Evolutionary conservation across 2,888 invertebrate species (phyloP).

Genomic region (Dasypolia templi): DNA sequence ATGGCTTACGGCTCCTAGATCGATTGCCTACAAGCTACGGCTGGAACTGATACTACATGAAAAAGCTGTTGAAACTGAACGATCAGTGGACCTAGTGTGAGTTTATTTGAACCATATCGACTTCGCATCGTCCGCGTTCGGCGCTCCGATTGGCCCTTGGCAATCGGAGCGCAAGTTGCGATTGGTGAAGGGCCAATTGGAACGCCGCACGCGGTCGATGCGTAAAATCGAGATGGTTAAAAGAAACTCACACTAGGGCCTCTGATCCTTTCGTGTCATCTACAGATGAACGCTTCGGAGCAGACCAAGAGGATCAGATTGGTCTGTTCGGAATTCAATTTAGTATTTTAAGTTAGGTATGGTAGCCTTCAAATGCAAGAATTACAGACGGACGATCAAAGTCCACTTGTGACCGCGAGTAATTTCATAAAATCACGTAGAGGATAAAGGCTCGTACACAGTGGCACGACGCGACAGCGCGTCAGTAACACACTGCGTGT

Average conservation of each 20-base stretch:
- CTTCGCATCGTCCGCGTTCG: too few relatives aligned
- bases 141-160: too few relatives aligned
- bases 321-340: neutral
- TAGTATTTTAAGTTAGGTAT: neutral
- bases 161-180: too few relatives aligned
- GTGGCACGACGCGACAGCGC: too few relatives aligned
- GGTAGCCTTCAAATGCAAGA: neutral
- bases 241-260: too few relatives aligned
- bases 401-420: neutral
- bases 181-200: too few relatives aligned
- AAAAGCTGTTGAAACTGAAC: constrained; percentile 2
- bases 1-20: neutral
- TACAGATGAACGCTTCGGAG: neutral
- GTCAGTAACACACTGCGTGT: too few relatives aligned
- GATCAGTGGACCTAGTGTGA: too few relatives aligned
- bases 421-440: constrained; percentile 23
- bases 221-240: too few relatives aligned
- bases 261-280: neutral
- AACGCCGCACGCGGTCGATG: too few relatives aligned
- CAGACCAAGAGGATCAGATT: constrained; percentile 4
- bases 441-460: too few relatives aligned
- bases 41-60: neutral
- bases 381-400: neutral
- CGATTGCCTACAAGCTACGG: neutral
- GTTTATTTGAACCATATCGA: too few relatives aligned